phyloP scores from a whole-genome alignment of 1,140 invertebrate species.

The Zaprionus davidi region DNA sequence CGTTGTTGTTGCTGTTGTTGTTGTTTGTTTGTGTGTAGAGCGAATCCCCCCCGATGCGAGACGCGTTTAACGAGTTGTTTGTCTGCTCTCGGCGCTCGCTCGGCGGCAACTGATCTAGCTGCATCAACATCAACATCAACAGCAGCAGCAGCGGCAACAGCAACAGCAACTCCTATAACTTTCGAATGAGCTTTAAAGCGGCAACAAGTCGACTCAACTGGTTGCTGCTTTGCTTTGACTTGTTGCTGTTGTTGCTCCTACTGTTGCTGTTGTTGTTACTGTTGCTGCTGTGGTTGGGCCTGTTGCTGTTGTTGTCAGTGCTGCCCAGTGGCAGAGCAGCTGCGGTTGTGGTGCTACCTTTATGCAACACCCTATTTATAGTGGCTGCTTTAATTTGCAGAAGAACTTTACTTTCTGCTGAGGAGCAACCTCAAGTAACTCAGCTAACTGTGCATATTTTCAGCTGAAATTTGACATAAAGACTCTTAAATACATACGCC shows the following conservation, averaged over 20 bases:
- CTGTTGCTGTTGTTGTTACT: constrained; percentile 18
- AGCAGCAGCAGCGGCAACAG: constrained; percentile 42
- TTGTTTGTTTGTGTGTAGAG: not conserved
- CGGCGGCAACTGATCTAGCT: constrained; percentile 67
- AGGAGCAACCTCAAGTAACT: not conserved
- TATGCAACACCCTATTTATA: not conserved
- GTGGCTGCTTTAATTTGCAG: not conserved
- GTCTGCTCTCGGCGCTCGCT: constrained; percentile 70
- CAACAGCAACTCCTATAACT: constrained; percentile 59
- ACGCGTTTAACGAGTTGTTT: constrained; percentile 49
- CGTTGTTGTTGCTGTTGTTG: not conserved
- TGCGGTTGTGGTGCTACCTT: constrained; percentile 21
- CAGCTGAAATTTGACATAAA: not conserved
- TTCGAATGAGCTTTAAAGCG: constrained; percentile 74
- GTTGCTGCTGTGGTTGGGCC: constrained; percentile 1
- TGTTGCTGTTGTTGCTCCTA: constrained; percentile 1
- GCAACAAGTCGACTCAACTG: constrained; percentile 37
- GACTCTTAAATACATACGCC: not conserved
- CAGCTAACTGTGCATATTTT: not conserved
- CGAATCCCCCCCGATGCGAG: constrained; percentile 23
- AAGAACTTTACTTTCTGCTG: not conserved
- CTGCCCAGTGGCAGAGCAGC: constrained; percentile 32
- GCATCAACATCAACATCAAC: constrained; percentile 31
- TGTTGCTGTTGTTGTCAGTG: constrained; percentile 14
- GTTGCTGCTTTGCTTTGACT: constrained; percentile 16